Base-by-base conservation (phyloP, 1,140 invertebrate genomes). In the Oryzaephilus surinamensis region DNA sequence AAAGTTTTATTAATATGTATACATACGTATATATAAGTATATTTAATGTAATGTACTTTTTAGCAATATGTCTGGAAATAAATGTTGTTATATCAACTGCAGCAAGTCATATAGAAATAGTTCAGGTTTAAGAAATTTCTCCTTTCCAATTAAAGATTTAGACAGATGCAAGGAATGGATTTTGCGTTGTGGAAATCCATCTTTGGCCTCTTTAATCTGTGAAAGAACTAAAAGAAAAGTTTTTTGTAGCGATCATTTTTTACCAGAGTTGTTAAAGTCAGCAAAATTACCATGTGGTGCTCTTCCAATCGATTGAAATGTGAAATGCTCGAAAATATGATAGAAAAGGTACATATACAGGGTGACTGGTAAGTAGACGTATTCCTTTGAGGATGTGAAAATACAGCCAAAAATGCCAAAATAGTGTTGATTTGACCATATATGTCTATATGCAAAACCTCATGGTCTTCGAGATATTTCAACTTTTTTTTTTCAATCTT, bases 241-340 rank as follows among this genome's bases (percentile, higher is more conserved):
- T 31, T 11, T 31, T 13, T 31, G 29, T 31, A 16, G 29, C 15
- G 29, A 31, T 31, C 29, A 31, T 16, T 31, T 31, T 31, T 5
- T n/a, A 7, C 29, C 15, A 31, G 29, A 31, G 14, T 6, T 29
- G 27, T 29, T 29, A 16, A 6, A 31, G 15, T 31, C 29, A 10
- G 6, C 29, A 31, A 31, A 31, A 16, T 16, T 31, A 7, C 27
- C 27, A 6, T 12, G 5, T 29, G 27, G 27, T 29, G 27, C 27
- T 29, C 11, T 29, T 8, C 27, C 27, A 10, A 10, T 31, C n/a
- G n/a, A 29, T 29, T n/a, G 14, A 12, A 13, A 31, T 6, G 12
- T n/a, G n/a, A n/a, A n/a, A n/a, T n/a, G n/a, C n/a, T n/a, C n/a
- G n/a, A n/a, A n/a, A n/a, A n/a, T 31, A 14, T 16, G n/a, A 4